Percentiles rank a stretch among this genome's conserved stretches.
Conservation (phyloP, 1,140 invertebrate species). For the Euura saliciscinereae region DNA sequence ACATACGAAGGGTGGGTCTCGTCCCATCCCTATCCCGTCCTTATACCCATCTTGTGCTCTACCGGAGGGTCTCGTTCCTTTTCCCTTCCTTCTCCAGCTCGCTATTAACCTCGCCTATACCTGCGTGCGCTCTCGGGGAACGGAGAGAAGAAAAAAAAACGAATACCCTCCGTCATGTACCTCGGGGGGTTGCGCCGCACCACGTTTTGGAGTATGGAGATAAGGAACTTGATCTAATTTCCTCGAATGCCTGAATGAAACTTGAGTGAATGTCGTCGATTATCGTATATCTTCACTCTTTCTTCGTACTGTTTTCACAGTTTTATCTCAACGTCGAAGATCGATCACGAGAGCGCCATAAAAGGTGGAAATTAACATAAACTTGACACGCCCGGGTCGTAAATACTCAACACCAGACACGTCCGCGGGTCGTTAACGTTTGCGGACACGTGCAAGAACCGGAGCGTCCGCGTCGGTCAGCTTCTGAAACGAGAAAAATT, state of each 20-base stretch:
- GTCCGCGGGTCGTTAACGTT: background rate
- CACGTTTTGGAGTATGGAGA: too few relatives aligned
- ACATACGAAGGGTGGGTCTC: constrained; percentile 12
- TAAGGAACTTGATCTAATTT: too few relatives aligned
- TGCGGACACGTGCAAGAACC: background rate
- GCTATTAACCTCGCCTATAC: background rate
- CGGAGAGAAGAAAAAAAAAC: background rate
- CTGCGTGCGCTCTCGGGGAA: background rate
- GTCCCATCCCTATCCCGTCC: constrained; percentile 13
- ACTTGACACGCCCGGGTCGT: background rate
- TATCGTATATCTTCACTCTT: too few relatives aligned
- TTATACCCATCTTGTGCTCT: constrained; percentile 6
- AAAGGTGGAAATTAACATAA: background rate
- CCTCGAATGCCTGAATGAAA: too few relatives aligned
- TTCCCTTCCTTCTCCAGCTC: background rate
- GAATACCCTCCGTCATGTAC: too few relatives aligned
- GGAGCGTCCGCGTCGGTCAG: too few relatives aligned
- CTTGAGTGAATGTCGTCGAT: too few relatives aligned
- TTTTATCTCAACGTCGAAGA: background rate
- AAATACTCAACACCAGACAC: background rate
- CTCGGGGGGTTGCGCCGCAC: too few relatives aligned
- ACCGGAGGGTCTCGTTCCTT: background rate
- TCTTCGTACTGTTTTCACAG: too few relatives aligned
- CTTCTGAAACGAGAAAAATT: too few relatives aligned
- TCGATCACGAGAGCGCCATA: background rate